A percentile compares a stretch with the other conserved stretches of the same genome.
Evolutionary conservation across 2,113 vertebrate genomes (phyloP).

Genomic region (Beaufortia kweichowensis): DNA sequence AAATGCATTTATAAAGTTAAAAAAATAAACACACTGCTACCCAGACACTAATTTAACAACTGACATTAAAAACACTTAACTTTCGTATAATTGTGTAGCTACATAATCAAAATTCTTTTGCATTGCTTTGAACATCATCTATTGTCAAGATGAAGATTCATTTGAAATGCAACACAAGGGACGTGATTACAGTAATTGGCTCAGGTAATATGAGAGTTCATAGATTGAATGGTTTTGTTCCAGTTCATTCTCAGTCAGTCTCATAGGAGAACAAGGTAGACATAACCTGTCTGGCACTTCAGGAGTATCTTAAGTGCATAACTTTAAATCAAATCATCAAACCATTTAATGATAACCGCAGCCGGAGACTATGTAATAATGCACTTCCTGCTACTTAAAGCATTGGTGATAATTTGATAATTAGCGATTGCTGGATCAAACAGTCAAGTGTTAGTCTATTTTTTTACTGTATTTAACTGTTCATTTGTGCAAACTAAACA

Average conservation of each 20-base stretch:
- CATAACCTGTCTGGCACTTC: slow-evolving; percentile 21
- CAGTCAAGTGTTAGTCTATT: neutral
- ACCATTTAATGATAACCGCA: slow-evolving; percentile 34
- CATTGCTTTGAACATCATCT: neutral
- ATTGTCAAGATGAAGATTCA: slow-evolving; percentile 15
- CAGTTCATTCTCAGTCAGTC: slow-evolving; percentile 6
- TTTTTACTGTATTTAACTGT: slow-evolving; percentile 1
- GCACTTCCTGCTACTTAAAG: slow-evolving; percentile 21
- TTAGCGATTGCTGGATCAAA: slow-evolving; percentile 16
- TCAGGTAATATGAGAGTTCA: slow-evolving; percentile 23
- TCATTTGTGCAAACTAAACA: slow-evolving; percentile 6
- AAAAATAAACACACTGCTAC: too few relatives aligned
- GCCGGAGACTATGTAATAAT: slow-evolving; percentile 23
- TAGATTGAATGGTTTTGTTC: slow-evolving; percentile 33
- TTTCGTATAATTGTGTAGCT: neutral
- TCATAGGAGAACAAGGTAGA: slow-evolving; percentile 22
- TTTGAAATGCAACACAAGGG: slow-evolving; percentile 28
- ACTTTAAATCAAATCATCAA: slow-evolving; percentile 34
- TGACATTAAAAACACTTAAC: neutral
- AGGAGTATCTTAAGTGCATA: slow-evolving; percentile 29
- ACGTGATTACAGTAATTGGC: slow-evolving; percentile 42
- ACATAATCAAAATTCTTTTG: neutral
- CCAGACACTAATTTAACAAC: too few relatives aligned
- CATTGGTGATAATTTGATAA: slow-evolving; percentile 15
- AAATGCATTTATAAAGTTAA: too few relatives aligned